A percentile compares a stretch with the other conserved stretches of the same genome.
Conservation (phyloP, 2,113 vertebrate genomes). For the Eleginops maclovinus region DNA sequence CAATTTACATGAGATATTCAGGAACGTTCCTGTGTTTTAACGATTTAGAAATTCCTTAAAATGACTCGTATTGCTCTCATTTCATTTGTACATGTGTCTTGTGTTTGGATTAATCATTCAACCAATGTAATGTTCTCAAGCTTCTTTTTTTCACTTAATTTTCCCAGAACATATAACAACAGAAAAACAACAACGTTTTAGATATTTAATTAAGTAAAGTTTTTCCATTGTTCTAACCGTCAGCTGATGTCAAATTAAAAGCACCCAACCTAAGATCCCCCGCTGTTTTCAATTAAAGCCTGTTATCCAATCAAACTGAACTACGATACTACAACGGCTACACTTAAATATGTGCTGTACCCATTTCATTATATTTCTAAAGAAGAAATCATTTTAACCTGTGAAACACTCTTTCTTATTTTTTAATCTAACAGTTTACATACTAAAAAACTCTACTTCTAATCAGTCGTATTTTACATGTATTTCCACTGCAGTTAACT, state of each 20-base stretch:
- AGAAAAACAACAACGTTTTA: slow-evolving; percentile 32
- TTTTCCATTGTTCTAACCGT: slow-evolving; percentile 56
- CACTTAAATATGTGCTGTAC: slow-evolving; percentile 74
- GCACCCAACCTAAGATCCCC: slow-evolving; percentile 54
- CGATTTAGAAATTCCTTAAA: slow-evolving; percentile 7
- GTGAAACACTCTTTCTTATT: slow-evolving; percentile 27
- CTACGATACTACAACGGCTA: slow-evolving; percentile 71
- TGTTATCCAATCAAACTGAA: slow-evolving; percentile 72
- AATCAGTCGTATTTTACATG: not conserved
- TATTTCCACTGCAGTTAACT: not conserved
- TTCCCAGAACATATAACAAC: slow-evolving; percentile 13
- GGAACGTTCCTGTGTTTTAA: not conserved
- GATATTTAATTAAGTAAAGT: slow-evolving; percentile 62
- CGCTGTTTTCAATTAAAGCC: slow-evolving; percentile 82
- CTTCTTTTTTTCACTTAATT: not conserved
- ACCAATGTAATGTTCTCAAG: not conserved
- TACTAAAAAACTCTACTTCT: too few relatives aligned
- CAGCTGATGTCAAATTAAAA: slow-evolving; percentile 70
- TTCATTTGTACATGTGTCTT: not conserved
- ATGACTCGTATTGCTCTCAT: not conserved
- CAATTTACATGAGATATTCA: slow-evolving; percentile 27
- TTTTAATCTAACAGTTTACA: too few relatives aligned
- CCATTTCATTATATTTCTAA: slow-evolving; percentile 33
- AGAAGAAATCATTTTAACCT: slow-evolving; percentile 23
- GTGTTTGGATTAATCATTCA: not conserved